phyloP scores from a whole-genome alignment of 2,888 invertebrate genomes.

The Rhopalosiphum nymphaeae region DNA sequence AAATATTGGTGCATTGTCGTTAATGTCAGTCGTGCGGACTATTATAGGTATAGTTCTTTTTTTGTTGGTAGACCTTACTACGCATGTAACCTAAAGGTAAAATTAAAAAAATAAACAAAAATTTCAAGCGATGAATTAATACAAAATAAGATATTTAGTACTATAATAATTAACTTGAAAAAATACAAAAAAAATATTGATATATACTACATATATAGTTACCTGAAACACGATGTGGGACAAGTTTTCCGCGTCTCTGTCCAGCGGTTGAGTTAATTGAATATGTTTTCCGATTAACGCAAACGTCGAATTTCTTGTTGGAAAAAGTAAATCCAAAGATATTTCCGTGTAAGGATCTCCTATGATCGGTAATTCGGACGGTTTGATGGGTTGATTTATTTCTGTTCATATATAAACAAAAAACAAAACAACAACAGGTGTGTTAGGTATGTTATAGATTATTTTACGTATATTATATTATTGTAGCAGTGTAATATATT shows the following conservation, averaged over 20 bases:
- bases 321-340: constrained; percentile 82
- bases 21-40: constrained; percentile 89
- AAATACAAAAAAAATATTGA: background rate
- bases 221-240: constrained; percentile 93
- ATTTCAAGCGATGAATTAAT: background rate
- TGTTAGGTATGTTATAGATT: background rate
- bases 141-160: background rate
- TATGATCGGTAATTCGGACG: constrained; percentile 84
- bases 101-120: background rate
- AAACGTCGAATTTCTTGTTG: constrained; percentile 84
- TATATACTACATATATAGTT: constrained; percentile 68
- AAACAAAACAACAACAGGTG: background rate
- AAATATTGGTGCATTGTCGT: constrained; percentile 90
- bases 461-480: background rate
- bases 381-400: constrained; percentile 85
- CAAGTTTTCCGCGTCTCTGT: constrained; percentile 86
- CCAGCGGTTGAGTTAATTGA: constrained; percentile 83
- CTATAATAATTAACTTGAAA: background rate
- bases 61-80: constrained; percentile 83
- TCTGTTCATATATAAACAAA: constrained; percentile 73
- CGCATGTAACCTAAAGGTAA: constrained; percentile 82
- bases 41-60: constrained; percentile 89
- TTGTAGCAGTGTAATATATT: background rate
- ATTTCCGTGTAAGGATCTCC: constrained; percentile 86
- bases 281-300: constrained; percentile 85